Evolutionary conservation across 2,888 invertebrate genomes (phyloP).

Genomic region (Mesochorus sp.): DNA sequence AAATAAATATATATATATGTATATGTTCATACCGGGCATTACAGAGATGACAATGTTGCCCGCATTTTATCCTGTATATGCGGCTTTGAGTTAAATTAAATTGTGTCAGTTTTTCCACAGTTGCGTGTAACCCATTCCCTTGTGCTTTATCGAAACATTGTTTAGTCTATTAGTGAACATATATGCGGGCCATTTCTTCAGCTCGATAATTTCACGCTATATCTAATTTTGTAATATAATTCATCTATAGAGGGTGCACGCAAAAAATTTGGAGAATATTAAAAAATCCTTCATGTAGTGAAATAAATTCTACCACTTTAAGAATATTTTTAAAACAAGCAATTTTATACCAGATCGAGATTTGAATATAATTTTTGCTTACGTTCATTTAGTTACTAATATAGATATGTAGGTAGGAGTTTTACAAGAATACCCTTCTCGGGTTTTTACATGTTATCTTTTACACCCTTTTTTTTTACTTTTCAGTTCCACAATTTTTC

Average conservation of each 20-base stretch:
- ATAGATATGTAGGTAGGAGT: too few relatives aligned
- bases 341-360: too few relatives aligned
- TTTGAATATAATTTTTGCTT: too few relatives aligned
- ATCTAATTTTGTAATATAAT: not conserved
- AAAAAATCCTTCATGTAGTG: not conserved
- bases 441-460: too few relatives aligned
- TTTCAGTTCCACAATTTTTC: too few relatives aligned
- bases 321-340: too few relatives aligned
- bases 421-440: too few relatives aligned
- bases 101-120: not conserved
- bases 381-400: too few relatives aligned
- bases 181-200: not conserved
- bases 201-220: not conserved
- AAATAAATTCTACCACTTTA: too few relatives aligned
- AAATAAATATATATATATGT: too few relatives aligned
- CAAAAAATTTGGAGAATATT: not conserved
- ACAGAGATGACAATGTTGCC: not conserved
- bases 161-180: not conserved
- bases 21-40: too few relatives aligned
- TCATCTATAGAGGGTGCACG: not conserved
- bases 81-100: conserved; percentile 8
- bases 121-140: not conserved
- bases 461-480: too few relatives aligned
- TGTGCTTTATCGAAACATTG: conserved; percentile 2
- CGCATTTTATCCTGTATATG: not conserved